Conservation (phyloP, 2,888 invertebrate species). For the Agrochola circellaris region DNA sequence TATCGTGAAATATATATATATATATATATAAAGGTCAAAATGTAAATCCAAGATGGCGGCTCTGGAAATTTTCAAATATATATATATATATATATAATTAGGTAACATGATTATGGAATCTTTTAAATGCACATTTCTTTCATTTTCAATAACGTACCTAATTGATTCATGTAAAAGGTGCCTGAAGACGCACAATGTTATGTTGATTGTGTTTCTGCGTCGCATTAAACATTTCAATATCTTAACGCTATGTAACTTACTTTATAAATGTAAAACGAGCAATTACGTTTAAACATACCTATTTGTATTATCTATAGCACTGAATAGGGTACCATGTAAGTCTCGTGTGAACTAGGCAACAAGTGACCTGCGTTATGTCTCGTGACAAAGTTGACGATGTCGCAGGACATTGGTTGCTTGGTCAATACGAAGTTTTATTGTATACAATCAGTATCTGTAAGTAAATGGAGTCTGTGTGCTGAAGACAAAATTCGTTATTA, state of each 20-base stretch:
- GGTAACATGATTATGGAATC: too few relatives aligned
- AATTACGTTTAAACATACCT: slow-evolving; percentile 27
- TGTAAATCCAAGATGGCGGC: too few relatives aligned
- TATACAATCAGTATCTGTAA: slow-evolving; percentile 52
- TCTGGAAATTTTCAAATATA: too few relatives aligned
- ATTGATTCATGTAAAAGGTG: slow-evolving; percentile 16
- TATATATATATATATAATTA: too few relatives aligned
- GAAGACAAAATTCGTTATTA: slow-evolving; percentile 47
- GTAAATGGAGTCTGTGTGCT: slow-evolving; percentile 51
- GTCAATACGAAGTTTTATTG: slow-evolving; percentile 28
- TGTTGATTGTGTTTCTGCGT: slow-evolving; percentile 32
- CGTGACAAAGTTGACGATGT: neutral
- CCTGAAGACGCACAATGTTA: slow-evolving; percentile 52
- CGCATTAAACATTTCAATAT: slow-evolving; percentile 33
- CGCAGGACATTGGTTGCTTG: slow-evolving; percentile 2
- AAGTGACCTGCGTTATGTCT: slow-evolving; percentile 8
- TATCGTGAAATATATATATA: too few relatives aligned
- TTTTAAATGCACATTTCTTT: slow-evolving; percentile 31
- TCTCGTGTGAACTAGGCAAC: slow-evolving; percentile 11
- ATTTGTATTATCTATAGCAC: slow-evolving; percentile 26
- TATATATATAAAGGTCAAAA: too few relatives aligned
- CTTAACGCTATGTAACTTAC: slow-evolving; percentile 11
- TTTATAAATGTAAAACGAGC: slow-evolving; percentile 29
- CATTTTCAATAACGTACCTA: neutral
- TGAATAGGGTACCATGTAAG: slow-evolving; percentile 21